Base-by-base conservation (phyloP, 1,140 invertebrate species). In the Palaemon carinicauda region DNA sequence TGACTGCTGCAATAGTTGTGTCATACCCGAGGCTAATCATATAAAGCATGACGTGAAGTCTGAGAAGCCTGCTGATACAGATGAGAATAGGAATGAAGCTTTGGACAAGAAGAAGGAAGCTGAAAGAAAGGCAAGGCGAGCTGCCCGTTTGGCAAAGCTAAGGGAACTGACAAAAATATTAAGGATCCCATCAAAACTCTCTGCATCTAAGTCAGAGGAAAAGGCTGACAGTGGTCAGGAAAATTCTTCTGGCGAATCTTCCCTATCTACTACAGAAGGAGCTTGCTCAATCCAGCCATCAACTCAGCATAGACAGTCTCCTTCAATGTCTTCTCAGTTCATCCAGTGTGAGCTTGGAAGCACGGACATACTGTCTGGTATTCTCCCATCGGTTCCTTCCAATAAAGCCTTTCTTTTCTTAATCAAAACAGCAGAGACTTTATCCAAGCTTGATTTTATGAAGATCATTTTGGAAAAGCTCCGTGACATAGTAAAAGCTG, bases 91-190 rank as follows among this genome's bases (percentile, higher is more conserved):
- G 50, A 54, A 54, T 56, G 24, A n/a, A 71, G 17, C 53, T 19
- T 15, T 52, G 17, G 84, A 86, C 19, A 71, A 54, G n/a, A 71
- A 54, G n/a, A n/a, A 79, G 73, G 81, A 75, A n/a, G 53, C 15
- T 17, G 84, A 86, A 51, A 86, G 77, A 73, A 79, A 79, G 31
- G 84, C 77, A 71, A 86, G 84, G 80, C 60, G 77, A 80, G 84
- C 84, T 54, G n/a, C 77, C 17, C 84, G 84, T 21, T 41, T 86
- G 33, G 65, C 77, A 74, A 86, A 80, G 24, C 50, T 86, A 27
- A 60, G 77, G 33, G 84, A 86, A 54, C 65, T 86, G 24, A 86
- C 84, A 21, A 71, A 80, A 65, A 27, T 80, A 31, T 54, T 86
- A 41, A 56, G 80, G 50, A 80, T 65, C 0, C 84, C 84, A 73